These are phyloP conservation scores for Sinelater perroti DNA, from an alignment of 2,888 invertebrate genomes.

Conservation along the genomic window DNA sequence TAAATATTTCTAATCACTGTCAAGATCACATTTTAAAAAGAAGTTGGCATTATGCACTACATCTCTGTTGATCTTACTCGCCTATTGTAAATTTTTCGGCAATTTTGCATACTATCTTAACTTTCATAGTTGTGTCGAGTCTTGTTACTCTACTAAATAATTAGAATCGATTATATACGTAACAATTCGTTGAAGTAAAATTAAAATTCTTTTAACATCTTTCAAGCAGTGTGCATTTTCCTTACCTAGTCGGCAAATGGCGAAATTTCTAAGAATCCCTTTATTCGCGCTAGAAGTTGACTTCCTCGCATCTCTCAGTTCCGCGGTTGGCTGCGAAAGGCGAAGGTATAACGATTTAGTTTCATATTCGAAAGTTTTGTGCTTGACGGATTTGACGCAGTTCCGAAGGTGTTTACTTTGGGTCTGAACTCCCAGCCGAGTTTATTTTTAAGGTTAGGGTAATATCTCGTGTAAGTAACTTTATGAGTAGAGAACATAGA, in stretches of 20 bases:
- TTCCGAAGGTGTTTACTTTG: constrained; percentile 25
- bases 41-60: too few relatives aligned
- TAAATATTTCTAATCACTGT: too few relatives aligned
- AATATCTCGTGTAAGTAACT: constrained; percentile 26
- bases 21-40: too few relatives aligned
- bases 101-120: too few relatives aligned
- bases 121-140: too few relatives aligned
- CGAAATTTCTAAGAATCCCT: constrained; percentile 24
- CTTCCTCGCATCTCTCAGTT: constrained; percentile 15
- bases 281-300: constrained; percentile 24
- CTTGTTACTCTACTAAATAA: too few relatives aligned
- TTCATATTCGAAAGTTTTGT: constrained; percentile 33
- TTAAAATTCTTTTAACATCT: too few relatives aligned
- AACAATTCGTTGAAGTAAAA: too few relatives aligned
- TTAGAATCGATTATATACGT: too few relatives aligned
- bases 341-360: constrained; percentile 26
- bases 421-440: constrained; percentile 9
- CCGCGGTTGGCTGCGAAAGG: constrained; percentile 6
- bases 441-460: constrained; percentile 26
- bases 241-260: constrained; percentile 22
- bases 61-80: too few relatives aligned
- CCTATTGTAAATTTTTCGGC: too few relatives aligned
- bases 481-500: constrained; percentile 23
- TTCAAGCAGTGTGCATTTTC: too few relatives aligned
- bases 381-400: constrained; percentile 26